Conservation (phyloP, 2,888 invertebrate genomes). For the Limenitis camilla region DNA sequence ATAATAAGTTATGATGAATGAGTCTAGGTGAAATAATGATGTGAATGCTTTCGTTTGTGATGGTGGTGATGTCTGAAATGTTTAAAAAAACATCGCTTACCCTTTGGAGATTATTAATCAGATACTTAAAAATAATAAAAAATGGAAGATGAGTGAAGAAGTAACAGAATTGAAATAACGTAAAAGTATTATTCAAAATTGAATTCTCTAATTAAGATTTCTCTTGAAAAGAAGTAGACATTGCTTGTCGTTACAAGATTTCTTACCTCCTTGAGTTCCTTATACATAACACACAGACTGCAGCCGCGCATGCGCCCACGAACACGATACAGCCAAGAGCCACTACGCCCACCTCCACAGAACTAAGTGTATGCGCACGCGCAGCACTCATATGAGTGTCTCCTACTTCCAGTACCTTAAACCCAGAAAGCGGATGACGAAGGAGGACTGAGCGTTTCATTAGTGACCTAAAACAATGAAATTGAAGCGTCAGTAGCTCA, state of each 20-base stretch:
- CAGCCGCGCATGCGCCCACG: conserved; percentile 85
- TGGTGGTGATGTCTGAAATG: conserved; percentile 63
- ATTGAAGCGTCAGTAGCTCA: too few species aligned
- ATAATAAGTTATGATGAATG: conserved; percentile 2
- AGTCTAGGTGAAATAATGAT: conserved; percentile 52
- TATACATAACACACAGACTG: conserved; percentile 73
- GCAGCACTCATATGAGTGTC: conserved; percentile 57
- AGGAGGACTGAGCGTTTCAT: conserved; percentile 75
- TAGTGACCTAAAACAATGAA: conserved; percentile 71
- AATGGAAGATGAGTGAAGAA: too few species aligned
- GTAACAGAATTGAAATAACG: too few species aligned
- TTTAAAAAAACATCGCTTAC: conserved; percentile 44
- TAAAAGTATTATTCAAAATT: too few species aligned
- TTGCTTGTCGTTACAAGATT: neutral
- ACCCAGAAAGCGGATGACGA: conserved; percentile 78
- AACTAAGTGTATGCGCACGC: conserved; percentile 67
- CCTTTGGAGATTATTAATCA: conserved; percentile 22
- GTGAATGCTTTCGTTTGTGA: conserved; percentile 59
- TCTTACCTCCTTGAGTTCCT: conserved; percentile 74
- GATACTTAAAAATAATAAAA: neutral
- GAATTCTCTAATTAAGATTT: neutral
- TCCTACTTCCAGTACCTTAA: conserved; percentile 79
- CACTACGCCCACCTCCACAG: conserved; percentile 86
- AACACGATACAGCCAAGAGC: conserved; percentile 87
- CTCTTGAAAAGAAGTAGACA: neutral